Conservation (phyloP, 2,888 invertebrate genomes). For the Druceiella hillmani region DNA sequence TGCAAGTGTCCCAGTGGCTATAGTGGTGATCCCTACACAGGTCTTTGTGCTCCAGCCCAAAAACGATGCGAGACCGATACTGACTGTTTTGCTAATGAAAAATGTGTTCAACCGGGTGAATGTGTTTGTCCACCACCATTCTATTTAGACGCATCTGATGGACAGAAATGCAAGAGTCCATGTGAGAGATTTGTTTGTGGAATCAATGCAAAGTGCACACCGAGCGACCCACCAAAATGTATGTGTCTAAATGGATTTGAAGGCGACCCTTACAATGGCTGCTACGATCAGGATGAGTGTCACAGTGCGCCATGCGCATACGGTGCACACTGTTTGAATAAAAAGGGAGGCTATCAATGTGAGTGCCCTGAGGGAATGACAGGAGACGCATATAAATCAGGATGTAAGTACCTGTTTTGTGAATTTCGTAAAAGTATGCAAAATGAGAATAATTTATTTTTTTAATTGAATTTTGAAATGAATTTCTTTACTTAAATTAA, state of each 20-base stretch:
- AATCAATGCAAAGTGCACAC: slow-evolving; percentile 84
- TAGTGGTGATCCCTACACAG: slow-evolving; percentile 75
- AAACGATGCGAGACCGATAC: slow-evolving; percentile 76
- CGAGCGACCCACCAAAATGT: slow-evolving; percentile 84
- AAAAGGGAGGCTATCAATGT: slow-evolving; percentile 81
- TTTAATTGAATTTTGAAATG: slow-evolving; percentile 2
- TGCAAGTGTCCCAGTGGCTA: slow-evolving; percentile 80
- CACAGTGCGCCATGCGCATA: slow-evolving; percentile 77
- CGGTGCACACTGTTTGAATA: slow-evolving; percentile 84
- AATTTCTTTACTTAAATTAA: slow-evolving; percentile 6
- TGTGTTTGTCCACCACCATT: slow-evolving; percentile 90
- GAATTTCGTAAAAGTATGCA: too few species aligned
- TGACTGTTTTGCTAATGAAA: slow-evolving; percentile 82
- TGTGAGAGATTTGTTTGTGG: slow-evolving; percentile 89
- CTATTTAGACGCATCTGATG: slow-evolving; percentile 76
- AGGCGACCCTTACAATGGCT: slow-evolving; percentile 80
- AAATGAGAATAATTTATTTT: too few species aligned
- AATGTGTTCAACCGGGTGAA: slow-evolving; percentile 87
- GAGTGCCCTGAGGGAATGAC: slow-evolving; percentile 76
- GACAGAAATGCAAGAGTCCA: slow-evolving; percentile 86
- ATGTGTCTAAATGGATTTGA: slow-evolving; percentile 83
- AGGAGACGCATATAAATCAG: slow-evolving; percentile 80
- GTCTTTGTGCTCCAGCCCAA: slow-evolving; percentile 76
- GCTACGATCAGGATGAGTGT: slow-evolving; percentile 84
- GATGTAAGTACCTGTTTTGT: slow-evolving; percentile 58